Conservation (phyloP, 2,797 vertebrate genomes). For the Silurus lanzhouensis region DNA sequence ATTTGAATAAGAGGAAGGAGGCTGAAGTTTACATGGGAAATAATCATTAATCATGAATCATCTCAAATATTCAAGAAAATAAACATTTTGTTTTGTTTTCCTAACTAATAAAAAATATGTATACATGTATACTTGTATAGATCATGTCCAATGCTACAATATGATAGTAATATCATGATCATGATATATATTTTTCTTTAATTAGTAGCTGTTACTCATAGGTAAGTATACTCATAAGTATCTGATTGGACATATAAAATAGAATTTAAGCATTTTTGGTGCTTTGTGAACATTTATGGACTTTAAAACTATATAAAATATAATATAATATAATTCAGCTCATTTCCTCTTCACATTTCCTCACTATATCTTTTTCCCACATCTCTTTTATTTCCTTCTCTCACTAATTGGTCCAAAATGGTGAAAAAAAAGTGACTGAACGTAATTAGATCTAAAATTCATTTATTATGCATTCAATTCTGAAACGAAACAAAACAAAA, state of each 20-base stretch:
- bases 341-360: neutral
- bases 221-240: too few species aligned
- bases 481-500: neutral
- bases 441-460: neutral
- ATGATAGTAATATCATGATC: neutral
- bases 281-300: too few species aligned
- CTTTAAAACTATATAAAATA: too few species aligned
- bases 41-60: neutral
- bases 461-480: neutral
- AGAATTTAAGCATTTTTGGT: too few species aligned
- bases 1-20: neutral
- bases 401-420: neutral
- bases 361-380: neutral
- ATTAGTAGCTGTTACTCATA: too few species aligned
- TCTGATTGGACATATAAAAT: too few species aligned
- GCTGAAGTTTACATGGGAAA: neutral
- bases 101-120: neutral
- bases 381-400: neutral
- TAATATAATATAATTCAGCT: neutral
- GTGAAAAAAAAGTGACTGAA: neutral
- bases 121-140: neutral
- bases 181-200: too few species aligned
- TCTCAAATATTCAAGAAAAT: neutral
- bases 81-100: neutral
- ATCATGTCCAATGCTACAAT: neutral